These are phyloP conservation scores for Apomyelois bistriatella DNA, from an alignment of 2,888 invertebrate species.

Conservation along the genomic window DNA sequence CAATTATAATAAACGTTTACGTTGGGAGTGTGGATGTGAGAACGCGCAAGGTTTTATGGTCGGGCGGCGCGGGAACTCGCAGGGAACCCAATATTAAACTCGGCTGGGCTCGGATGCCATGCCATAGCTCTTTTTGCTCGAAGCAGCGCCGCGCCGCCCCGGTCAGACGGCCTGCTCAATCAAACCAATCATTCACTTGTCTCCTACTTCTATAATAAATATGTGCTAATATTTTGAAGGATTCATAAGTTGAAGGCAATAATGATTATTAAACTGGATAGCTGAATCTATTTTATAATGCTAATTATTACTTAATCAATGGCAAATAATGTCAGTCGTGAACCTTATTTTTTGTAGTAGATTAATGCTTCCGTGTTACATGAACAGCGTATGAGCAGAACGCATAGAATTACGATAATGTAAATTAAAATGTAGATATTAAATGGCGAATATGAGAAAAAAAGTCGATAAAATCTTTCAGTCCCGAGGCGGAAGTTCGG, in stretches of 20 bases:
- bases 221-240: too few relatives aligned
- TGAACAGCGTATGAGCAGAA: neutral
- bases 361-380: too few relatives aligned
- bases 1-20: constrained; percentile 73
- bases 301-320: too few relatives aligned
- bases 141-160: constrained; percentile 13
- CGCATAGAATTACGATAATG: neutral
- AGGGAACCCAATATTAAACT: constrained; percentile 46
- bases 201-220: neutral
- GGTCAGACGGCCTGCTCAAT: constrained; percentile 14
- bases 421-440: constrained; percentile 10
- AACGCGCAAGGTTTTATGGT: constrained; percentile 63
- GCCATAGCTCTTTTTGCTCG: constrained; percentile 60
- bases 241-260: too few relatives aligned
- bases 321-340: too few relatives aligned
- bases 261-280: too few relatives aligned
- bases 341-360: too few relatives aligned
- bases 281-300: too few relatives aligned
- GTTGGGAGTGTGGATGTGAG: constrained; percentile 61
- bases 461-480: constrained; percentile 14
- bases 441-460: neutral
- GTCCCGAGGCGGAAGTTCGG: constrained; percentile 20
- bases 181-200: constrained; percentile 18
- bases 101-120: constrained; percentile 52
- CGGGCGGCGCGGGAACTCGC: constrained; percentile 32